Evolutionary conservation across 2,888 invertebrate species (phyloP), one percentile per base, ranked within the genome.

Genomic region (Acrobasis suavella): DNA sequence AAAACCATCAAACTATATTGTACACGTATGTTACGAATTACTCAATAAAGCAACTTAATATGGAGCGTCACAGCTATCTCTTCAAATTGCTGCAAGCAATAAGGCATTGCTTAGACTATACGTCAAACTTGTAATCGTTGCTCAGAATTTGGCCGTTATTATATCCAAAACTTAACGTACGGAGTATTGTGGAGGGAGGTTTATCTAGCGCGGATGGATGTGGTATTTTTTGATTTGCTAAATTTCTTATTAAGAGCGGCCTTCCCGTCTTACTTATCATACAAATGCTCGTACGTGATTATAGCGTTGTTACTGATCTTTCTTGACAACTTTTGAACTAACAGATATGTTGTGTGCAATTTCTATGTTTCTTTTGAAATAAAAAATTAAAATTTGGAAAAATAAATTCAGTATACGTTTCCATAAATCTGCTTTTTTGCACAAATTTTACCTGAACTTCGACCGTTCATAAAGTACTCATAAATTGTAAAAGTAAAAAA

Each of bases 91-190:
- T 69, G 60, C 62, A 49, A 65, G 64, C 68, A 68, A 71, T 67
- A 62, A 68, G 65, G 64, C 58, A 64, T 54, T 65, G 70, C 68
- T 67, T 71, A 69, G 62, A 66, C 38, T 50, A 37, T 66, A 77
- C 76, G 76, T 77, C 80, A 73, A 82, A 83, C 77, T 83, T 74
- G 71, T 82, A 84, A 84, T 83, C 83, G 77, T 67, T 64, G 73
- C 69, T 75, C 64, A 74, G 73, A 80, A 82, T 83, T 78, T 74
- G 72, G 75, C 71, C 71, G 75, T 80, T 82, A 80, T 81, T 78
- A 78, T 81, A 82, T 79, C 81, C 78, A 67, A 82, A 84, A 83
- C 82, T 83, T 80, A 76, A 72, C 77, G 69, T 80, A 66, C 70
- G 65, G 62, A 14, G 58, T 50, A 1, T 56, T 22, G 9, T 32